Evolutionary conservation across 1,140 invertebrate genomes (phyloP).

Genomic region (Drosophila lacertosa): DNA sequence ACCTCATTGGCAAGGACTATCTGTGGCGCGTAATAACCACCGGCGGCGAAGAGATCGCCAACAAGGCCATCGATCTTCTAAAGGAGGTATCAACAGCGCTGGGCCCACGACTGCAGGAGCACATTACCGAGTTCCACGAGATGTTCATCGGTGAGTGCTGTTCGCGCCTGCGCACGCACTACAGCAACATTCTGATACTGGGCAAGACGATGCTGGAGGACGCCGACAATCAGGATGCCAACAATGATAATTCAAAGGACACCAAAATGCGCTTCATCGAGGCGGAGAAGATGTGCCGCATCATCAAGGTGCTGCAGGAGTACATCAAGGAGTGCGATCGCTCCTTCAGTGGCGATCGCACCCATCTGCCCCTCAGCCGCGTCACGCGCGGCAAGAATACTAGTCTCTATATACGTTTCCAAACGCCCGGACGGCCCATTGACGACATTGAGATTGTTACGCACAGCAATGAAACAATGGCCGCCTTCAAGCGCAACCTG

Average conservation of each 20-base stretch:
- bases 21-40: constrained; percentile 96
- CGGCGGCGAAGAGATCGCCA: constrained; percentile 95
- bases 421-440: constrained; percentile 93
- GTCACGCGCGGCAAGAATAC: constrained; percentile 96
- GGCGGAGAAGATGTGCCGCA: constrained; percentile 95
- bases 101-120: constrained; percentile 91
- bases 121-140: constrained; percentile 91
- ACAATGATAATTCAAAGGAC: constrained; percentile 74
- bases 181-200: constrained; percentile 87
- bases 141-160: constrained; percentile 95
- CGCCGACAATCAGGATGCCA: constrained; percentile 61
- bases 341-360: constrained; percentile 94
- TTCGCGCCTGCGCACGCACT: constrained; percentile 93
- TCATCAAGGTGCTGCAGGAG: constrained; percentile 97
- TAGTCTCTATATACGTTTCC: constrained; percentile 93
- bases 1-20: constrained; percentile 98
- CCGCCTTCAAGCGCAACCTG: constrained; percentile 87
- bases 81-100: constrained; percentile 97
- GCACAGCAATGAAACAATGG: constrained; percentile 95
- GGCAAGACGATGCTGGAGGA: constrained; percentile 81
- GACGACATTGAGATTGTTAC: constrained; percentile 97
- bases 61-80: constrained; percentile 94
- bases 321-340: constrained; percentile 98
- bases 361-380: constrained; percentile 87
- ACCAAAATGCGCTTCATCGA: constrained; percentile 86